These are phyloP conservation scores for Formica exsecta DNA, from an alignment of 1,140 invertebrate genomes.

Conservation along the genomic window DNA sequence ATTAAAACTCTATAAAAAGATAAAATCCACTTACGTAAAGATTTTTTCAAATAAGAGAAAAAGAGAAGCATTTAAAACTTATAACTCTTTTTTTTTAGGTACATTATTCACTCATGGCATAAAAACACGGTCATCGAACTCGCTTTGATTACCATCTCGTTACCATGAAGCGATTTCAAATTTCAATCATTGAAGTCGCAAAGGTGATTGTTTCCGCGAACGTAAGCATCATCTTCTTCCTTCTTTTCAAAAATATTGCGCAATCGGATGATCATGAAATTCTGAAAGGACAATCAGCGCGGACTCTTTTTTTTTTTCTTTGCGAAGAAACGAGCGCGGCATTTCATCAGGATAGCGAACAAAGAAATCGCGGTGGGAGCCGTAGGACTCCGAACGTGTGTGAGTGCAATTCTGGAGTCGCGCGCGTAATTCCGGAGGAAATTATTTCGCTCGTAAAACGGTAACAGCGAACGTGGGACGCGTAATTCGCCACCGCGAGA, in stretches of 20 bases:
- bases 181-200: constrained; percentile 15
- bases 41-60: not conserved
- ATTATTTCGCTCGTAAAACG: constrained; percentile 70
- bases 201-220: constrained; percentile 21
- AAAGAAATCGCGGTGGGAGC: constrained; percentile 7
- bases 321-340: not conserved
- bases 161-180: constrained; percentile 23
- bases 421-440: constrained; percentile 64
- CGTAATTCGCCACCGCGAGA: constrained; percentile 54
- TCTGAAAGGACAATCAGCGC: constrained; percentile 9
- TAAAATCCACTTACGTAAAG: not conserved
- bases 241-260: constrained; percentile 20
- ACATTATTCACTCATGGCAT: not conserved
- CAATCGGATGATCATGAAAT: constrained; percentile 17
- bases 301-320: not conserved
- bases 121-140: constrained; percentile 28
- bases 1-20: not conserved
- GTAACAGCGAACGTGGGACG: constrained; percentile 62
- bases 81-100: not conserved
- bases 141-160: constrained; percentile 3
- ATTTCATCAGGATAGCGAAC: constrained; percentile 20
- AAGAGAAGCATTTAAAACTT: not conserved
- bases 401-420: constrained; percentile 48
- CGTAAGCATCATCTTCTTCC: not conserved
- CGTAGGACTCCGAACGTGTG: constrained; percentile 14